Evolutionary conservation across 2,113 vertebrate genomes (phyloP), one percentile per base, ranked within the genome.

Genomic region (Apodemus speciosus): DNA sequence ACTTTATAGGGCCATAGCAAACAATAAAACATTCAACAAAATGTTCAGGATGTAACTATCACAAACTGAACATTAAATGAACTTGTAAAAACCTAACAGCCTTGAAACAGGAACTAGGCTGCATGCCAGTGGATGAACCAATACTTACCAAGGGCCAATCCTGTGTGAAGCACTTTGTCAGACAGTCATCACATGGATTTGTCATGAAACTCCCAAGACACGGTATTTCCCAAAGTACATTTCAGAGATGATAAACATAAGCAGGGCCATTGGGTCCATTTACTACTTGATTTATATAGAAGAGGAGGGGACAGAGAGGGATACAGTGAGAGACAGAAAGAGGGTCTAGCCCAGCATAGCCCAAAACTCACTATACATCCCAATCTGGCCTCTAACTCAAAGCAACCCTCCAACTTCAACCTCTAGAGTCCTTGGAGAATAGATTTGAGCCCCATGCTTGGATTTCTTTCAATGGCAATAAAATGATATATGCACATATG

Each of bases 11-110:
- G 35, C 64, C 62, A 43, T 88, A 56, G 49, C 75, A 75, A 95
- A 46, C 72, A 88, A 90, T 72, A 85, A 83, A 89, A 92, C 8
- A 60, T 40, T 91, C 88, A 60, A 38, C 18, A 92, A 90, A 93
- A 43, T 88, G 9, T 20, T 27, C 14, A 89, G 77, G 2, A 53
- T 88, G 25, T 66, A 93, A 88, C 60, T 62, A 81, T 86, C 15
- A 80, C 15, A 56, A 15, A 84, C 6, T 73, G 91, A 92, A 73
- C 38, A 35, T 71, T 91, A 92, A 83, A 80, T 87, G 38, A 95
- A 91, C 79, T 89, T 92, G 10, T 58, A 75, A 90, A 91, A 90
- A 56, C 68, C 16, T 66, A 83, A 89, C 1, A 84, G 27, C 49
- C 71, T 80, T 79, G 49, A 91, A 81, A 91, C 51, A 62, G 2